Percentiles rank a stretch among this genome's conserved stretches.
phyloP scores from a whole-genome alignment of 2,888 invertebrate species.

The Ditula angustiorana region DNA sequence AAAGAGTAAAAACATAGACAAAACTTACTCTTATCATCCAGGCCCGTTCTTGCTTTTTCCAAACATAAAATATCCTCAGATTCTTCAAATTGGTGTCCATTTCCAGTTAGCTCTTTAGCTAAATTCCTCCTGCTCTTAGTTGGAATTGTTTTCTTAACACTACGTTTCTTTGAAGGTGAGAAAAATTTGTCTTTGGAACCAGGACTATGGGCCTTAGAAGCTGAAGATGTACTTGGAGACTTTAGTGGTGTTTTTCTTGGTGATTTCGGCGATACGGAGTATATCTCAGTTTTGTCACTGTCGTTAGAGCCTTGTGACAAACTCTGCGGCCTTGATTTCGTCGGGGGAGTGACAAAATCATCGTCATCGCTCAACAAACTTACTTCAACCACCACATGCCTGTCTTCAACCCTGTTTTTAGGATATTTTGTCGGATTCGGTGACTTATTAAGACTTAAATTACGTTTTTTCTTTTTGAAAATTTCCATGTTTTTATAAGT shows the following conservation, averaged over 20 bases:
- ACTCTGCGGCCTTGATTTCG: constrained; percentile 11
- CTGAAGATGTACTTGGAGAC: constrained; percentile 44
- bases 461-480: constrained; percentile 51
- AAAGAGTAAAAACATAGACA: too few species aligned
- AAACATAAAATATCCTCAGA: constrained; percentile 45
- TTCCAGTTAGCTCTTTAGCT: constrained; percentile 16
- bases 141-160: constrained; percentile 53
- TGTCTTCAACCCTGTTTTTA: constrained; percentile 43
- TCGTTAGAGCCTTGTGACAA: constrained; percentile 26
- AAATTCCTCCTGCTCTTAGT: constrained; percentile 59
- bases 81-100: constrained; percentile 5
- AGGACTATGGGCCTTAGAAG: constrained; percentile 45
- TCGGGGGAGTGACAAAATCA: constrained; percentile 26
- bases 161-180: constrained; percentile 69
- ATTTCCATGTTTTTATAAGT: constrained; percentile 42
- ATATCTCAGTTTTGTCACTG: constrained; percentile 48
- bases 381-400: constrained; percentile 49
- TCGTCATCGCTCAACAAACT: constrained; percentile 60
- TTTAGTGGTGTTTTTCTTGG: constrained; percentile 32
- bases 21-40: constrained; percentile 75
- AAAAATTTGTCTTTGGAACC: constrained; percentile 57
- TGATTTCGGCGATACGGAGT: constrained; percentile 48
- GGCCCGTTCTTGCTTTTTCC: constrained; percentile 49
- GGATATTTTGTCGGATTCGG: constrained; percentile 49
- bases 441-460: constrained; percentile 51